Evolutionary conservation across 1,140 invertebrate genomes (phyloP).

Genomic region (Sitobion miscanthi): DNA sequence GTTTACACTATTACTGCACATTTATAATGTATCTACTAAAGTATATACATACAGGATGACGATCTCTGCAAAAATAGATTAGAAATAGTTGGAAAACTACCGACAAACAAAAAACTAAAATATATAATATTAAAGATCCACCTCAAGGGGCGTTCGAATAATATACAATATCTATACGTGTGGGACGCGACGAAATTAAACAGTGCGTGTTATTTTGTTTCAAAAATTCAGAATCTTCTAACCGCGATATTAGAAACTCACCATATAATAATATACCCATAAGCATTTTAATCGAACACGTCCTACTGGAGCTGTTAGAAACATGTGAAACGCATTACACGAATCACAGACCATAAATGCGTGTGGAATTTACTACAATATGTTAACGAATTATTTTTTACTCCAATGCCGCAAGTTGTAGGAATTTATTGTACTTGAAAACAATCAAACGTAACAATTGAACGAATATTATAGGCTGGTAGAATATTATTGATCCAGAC

Average conservation of each 20-base stretch:
- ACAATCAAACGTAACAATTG: not conserved
- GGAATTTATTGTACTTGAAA: not conserved
- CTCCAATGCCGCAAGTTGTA: not conserved
- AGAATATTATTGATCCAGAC: not conserved
- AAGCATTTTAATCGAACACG: not conserved
- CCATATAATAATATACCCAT: not conserved
- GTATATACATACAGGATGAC: not conserved
- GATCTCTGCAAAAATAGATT: not conserved
- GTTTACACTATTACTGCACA: not conserved
- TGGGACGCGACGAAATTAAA: not conserved
- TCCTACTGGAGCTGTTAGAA: not conserved
- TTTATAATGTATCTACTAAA: not conserved
- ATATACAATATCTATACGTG: not conserved
- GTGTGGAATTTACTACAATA: not conserved
- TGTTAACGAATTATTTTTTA: not conserved
- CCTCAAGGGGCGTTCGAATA: not conserved
- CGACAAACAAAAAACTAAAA: not conserved
- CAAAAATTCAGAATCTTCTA: not conserved
- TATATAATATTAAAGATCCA: not conserved
- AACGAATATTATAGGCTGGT: not conserved
- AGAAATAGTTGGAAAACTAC: not conserved
- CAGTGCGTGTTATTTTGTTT: not conserved
- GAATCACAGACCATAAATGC: not conserved
- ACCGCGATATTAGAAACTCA: not conserved
- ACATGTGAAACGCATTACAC: not conserved